Evolutionary conservation across 2,888 invertebrate genomes (phyloP), one percentile per base, ranked within the genome.

Genomic region (Cacoxenus indagator): DNA sequence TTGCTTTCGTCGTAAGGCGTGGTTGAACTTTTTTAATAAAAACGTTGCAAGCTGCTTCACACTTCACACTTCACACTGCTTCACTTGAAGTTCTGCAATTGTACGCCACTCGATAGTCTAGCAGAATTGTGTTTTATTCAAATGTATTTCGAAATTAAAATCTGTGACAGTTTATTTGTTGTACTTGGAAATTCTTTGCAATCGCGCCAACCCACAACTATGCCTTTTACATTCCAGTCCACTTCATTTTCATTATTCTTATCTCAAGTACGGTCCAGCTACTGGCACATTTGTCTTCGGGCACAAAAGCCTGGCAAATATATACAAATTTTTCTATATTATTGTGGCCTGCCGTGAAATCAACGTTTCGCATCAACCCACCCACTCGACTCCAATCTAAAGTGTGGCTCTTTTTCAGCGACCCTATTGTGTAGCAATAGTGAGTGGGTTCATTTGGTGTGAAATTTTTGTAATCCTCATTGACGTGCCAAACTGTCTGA

Each of bases 211-310:
- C 51, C 22, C 51, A 51, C 61, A 3, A 43, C 43, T 43, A 64
- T 68, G 61, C 68, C 72, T 71, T 70, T 73, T 73, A 65, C 67
- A 74, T 69, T 72, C 77, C 76, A 74, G 73, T 78, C 72, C 76
- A 82, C 78, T 84, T 85, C 76, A 84, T 84, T 85, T 84, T 83
- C 83, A 85, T 81, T 82, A 73, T 73, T 65, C 68, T 74, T 72
- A 75, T 69, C 73, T 77, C 76, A 78, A 79, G 78, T 78, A 73
- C 75, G 75, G 76, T 76, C 73, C 72, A 67, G 67, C 74, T 77
- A 69, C 17, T 31, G 19, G 17, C 14, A 11, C 67, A 67, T 70
- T 74, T 75, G 76, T 76, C 77, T 78, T 75, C 72, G 70, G 69
- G 70, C 75, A 73, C 72, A 72, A 71, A 70, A 73, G 72, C 76